Evolutionary conservation across 2,113 vertebrate genomes (phyloP).

Genomic region (Trachemys scripta): DNA sequence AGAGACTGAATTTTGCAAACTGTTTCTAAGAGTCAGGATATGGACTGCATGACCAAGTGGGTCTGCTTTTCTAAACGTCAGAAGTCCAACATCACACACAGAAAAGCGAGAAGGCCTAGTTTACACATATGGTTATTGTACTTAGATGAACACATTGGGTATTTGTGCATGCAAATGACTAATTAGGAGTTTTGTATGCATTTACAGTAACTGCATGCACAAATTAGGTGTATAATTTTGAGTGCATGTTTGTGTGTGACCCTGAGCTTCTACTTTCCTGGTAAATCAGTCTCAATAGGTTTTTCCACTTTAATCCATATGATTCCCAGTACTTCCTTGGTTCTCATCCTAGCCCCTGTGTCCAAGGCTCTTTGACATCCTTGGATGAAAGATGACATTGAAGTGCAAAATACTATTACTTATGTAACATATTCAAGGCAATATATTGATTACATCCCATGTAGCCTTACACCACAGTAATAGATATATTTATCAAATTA

Average conservation of each 20-base stretch:
- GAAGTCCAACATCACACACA: not conserved
- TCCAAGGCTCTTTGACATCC: not conserved
- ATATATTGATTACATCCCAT: not conserved
- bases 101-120: not conserved
- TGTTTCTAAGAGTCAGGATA: conserved; percentile 33
- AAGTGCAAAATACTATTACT: not conserved
- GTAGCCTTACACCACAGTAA: not conserved
- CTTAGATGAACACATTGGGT: conserved; percentile 47
- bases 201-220: conserved; percentile 6
- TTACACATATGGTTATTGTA: not conserved
- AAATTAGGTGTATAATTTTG: conserved; percentile 29
- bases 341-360: not conserved
- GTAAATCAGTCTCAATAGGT: not conserved
- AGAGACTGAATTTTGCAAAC: conserved; percentile 17
- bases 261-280: not conserved
- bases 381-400: not conserved
- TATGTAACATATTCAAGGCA: not conserved
- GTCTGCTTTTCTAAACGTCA: not conserved
- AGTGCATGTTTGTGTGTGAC: conserved; percentile 9
- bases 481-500: not conserved
- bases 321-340: not conserved
- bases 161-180: not conserved
- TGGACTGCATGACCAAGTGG: not conserved
- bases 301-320: not conserved
- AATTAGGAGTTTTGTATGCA: conserved; percentile 5